Conservation (phyloP, 2,113 vertebrate species). For the Brachypodius melanocephalos region DNA sequence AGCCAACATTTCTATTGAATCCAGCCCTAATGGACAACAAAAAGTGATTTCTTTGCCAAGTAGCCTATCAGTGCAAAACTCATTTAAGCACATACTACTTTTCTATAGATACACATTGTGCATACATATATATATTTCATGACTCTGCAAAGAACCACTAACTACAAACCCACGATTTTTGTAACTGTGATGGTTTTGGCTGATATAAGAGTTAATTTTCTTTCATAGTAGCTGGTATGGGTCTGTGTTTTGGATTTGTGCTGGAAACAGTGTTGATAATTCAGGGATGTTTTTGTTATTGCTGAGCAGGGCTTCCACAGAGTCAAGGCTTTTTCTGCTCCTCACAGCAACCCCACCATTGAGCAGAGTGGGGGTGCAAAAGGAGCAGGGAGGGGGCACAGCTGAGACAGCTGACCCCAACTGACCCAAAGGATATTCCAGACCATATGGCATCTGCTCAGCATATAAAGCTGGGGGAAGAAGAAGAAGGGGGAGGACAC, state of each 20-base stretch:
- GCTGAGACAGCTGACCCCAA: not conserved
- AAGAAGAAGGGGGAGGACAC: not conserved
- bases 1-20: slow-evolving; percentile 58
- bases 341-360: not conserved
- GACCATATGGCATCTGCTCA: not conserved
- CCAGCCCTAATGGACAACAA: slow-evolving; percentile 40
- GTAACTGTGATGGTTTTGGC: not conserved
- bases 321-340: not conserved
- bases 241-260: not conserved
- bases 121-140: not conserved
- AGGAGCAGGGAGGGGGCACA: not conserved
- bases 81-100: not conserved
- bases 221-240: not conserved
- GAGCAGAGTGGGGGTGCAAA: not conserved
- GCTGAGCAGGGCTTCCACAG: not conserved
- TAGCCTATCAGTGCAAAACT: not conserved
- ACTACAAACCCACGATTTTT: not conserved
- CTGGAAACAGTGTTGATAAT: slow-evolving; percentile 2
- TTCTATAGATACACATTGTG: not conserved
- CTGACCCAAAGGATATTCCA: not conserved
- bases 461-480: not conserved
- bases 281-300: not conserved
- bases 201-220: not conserved
- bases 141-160: not conserved
- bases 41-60: slow-evolving; percentile 28